A percentile compares a stretch with the other conserved stretches of the same genome.
Evolutionary conservation across 2,888 invertebrate genomes (phyloP).

Genomic region (Siphlonurus alternatus): DNA sequence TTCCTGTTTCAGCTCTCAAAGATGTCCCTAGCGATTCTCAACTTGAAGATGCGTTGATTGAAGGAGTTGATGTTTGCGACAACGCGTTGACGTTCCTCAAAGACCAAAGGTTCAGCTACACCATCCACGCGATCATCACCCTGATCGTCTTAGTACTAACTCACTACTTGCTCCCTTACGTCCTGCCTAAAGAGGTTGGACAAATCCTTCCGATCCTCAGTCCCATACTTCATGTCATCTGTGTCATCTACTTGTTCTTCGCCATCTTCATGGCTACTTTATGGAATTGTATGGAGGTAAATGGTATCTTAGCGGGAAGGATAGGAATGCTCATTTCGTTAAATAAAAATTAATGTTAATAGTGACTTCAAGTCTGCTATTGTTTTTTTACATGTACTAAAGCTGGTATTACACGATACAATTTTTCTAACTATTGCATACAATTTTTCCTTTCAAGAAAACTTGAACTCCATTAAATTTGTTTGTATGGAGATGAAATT

Average conservation of each 20-base stretch:
- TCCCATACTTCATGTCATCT: constrained; percentile 14
- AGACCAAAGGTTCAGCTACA: constrained; percentile 19
- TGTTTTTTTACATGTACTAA: too few relatives aligned
- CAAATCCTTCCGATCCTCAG: constrained; percentile 11
- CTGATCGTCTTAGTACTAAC: constrained; percentile 31
- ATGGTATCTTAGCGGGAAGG: constrained; percentile 58
- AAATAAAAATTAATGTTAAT: too few relatives aligned
- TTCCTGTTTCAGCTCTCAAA: too few relatives aligned
- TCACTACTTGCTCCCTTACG: constrained; percentile 33
- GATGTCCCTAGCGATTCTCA: too few relatives aligned
- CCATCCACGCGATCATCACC: constrained; percentile 17
- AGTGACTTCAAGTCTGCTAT: too few relatives aligned
- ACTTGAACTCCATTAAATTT: too few relatives aligned
- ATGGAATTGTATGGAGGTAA: constrained; percentile 67
- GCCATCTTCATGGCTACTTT: constrained; percentile 59
- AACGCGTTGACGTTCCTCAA: constrained; percentile 34
- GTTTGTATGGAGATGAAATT: too few relatives aligned
- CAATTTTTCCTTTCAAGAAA: too few relatives aligned
- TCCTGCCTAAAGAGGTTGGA: constrained; percentile 24
- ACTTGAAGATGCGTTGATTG: constrained; percentile 26
- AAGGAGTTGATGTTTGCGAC: constrained; percentile 41
- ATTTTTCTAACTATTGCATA: too few relatives aligned
- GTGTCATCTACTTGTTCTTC: constrained; percentile 41
- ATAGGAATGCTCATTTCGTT: constrained; percentile 33
- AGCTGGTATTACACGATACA: too few relatives aligned